Evolutionary conservation across 2,113 vertebrate species (phyloP), one percentile per base, ranked within the genome.

Genomic region (Ardeotis arabs): DNA sequence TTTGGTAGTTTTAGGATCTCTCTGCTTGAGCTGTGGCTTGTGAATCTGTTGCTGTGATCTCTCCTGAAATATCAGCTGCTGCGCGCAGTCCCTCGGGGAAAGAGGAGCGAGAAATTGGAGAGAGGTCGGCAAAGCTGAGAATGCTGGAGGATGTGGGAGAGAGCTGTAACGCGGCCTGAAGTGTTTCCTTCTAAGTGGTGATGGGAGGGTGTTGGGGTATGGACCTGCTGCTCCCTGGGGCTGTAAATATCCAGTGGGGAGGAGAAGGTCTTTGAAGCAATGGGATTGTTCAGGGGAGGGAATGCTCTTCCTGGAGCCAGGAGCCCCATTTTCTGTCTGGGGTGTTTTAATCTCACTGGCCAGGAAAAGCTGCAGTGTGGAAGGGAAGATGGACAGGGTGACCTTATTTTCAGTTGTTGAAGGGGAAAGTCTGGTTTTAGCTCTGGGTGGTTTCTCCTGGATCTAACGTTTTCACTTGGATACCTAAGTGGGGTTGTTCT

Each of bases 71-170:
- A 52, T 16, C 6, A 33, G 33, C 45, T 2, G 4, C 91, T 33
- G 50, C 2, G 0, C 2, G 6, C 11, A 5, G 24, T 44, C 41
- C 63, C 25, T 67, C 9, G 0, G 70, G 83, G 59, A 27, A 69
- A 21, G 74, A 90, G 75, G 53, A n/a, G 73, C 5, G 44, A n/a
- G 64, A 22, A 45, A 18, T 21, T 1, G 1, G 74, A 50, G 89
- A 39, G 73, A 50, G 41, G 37, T 18, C 10, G 53, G 74, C 50
- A 56, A 28, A 78, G 7, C 79, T 60, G 82, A 24, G 91, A 22
- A 0, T 7, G 53, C 74, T 2, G 8, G 63, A 55, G 78, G 39
- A 1, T 28, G 52, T 27, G 53, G 39, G 68, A 35, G 10, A 44
- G 73, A 29, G 55, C 62, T 49, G 60, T 22, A 17, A 41, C 5